phyloP scores from a whole-genome alignment of 2,113 vertebrate species.

The Amazona vittata region DNA sequence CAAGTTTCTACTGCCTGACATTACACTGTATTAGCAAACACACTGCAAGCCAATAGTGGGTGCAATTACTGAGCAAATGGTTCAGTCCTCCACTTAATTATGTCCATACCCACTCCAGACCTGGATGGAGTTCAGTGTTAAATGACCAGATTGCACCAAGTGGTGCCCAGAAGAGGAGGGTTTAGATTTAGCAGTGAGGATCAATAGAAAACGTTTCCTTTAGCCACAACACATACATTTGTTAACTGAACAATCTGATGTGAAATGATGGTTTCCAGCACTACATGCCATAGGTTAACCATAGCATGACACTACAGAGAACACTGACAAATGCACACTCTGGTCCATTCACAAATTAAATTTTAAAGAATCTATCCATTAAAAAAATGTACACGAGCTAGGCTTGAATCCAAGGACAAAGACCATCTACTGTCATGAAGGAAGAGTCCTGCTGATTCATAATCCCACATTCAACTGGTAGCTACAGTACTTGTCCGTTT shows the following conservation, averaged over 20 bases:
- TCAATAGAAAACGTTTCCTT: not conserved
- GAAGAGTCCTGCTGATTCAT: not conserved
- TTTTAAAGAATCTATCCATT: constrained; percentile 10
- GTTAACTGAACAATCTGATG: not conserved
- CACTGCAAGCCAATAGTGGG: rapidly evolving
- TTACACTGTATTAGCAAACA: not conserved
- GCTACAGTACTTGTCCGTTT: not conserved
- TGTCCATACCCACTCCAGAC: not conserved
- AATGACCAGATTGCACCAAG: not conserved
- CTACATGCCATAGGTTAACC: not conserved
- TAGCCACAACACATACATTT: not conserved
- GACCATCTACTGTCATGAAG: not conserved
- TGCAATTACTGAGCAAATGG: not conserved
- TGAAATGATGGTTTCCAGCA: not conserved
- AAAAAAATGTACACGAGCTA: not conserved
- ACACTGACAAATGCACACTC: not conserved
- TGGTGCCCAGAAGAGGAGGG: not conserved
- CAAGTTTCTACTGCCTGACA: not conserved
- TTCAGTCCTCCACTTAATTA: not conserved
- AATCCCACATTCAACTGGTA: not conserved
- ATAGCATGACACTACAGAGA: not conserved
- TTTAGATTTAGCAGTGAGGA: not conserved
- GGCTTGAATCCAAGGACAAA: not conserved
- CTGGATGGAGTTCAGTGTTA: not conserved
- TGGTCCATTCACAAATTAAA: not conserved